Percentiles rank a stretch among this genome's conserved stretches.
Conservation (phyloP, 2,797 vertebrate genomes). For the Chaetophractus vellerosus region DNA sequence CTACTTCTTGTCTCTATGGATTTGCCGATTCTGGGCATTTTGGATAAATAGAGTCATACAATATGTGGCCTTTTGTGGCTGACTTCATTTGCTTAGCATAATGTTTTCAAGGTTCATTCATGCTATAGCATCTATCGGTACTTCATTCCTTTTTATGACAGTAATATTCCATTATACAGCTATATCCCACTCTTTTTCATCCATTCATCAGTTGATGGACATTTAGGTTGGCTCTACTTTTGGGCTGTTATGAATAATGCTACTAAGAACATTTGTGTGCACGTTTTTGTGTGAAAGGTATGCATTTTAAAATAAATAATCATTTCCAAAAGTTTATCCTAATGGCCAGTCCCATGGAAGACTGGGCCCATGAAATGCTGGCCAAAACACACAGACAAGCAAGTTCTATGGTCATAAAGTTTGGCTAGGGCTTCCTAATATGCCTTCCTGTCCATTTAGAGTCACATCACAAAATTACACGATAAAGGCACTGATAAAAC, state of each 20-base stretch:
- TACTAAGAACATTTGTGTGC: not conserved
- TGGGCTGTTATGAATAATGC: not conserved
- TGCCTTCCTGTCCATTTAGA: not conserved
- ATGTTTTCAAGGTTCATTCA: not conserved
- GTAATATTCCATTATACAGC: not conserved
- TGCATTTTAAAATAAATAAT: not conserved
- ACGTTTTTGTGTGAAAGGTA: conserved; percentile 8
- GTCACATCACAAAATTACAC: not conserved
- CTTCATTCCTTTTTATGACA: not conserved
- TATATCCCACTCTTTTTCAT: not conserved
- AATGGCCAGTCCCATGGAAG: not conserved
- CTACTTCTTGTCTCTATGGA: not conserved
- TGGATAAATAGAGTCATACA: not conserved
- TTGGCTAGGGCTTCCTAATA: not conserved
- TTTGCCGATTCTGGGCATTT: not conserved
- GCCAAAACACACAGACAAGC: not conserved
- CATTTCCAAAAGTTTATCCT: conserved; percentile 20
- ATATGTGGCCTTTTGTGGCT: not conserved
- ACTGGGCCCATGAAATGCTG: not conserved
- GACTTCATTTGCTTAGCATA: conserved; percentile 19
- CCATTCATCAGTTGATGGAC: not conserved
- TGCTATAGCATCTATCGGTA: not conserved
- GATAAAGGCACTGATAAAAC: not conserved
- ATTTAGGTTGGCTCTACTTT: not conserved
- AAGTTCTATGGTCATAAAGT: not conserved